These are phyloP conservation scores for Spicauda simplicius DNA, from an alignment of 2,888 invertebrate species.

Conservation along the genomic window DNA sequence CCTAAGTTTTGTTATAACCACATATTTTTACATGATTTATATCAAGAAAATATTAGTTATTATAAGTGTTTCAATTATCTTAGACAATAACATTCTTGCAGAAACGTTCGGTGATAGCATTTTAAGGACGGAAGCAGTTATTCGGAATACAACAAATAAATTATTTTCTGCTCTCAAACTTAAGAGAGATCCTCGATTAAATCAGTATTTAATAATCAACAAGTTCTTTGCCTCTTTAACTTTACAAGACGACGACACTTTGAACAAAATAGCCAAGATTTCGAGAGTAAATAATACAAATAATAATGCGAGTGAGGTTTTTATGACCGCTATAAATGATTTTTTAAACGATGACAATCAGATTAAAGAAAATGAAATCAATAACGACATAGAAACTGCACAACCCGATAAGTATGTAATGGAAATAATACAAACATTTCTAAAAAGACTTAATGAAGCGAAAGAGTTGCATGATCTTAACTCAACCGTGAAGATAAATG, in stretches of 20 bases:
- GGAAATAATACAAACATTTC: constrained; percentile 22
- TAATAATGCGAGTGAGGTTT: constrained; percentile 50
- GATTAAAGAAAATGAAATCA: constrained; percentile 40
- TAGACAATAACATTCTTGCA: constrained; percentile 38
- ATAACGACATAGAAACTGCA: constrained; percentile 1
- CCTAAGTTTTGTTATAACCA: neutral
- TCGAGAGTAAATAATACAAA: constrained; percentile 49
- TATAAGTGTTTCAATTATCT: neutral
- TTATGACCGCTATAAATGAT: constrained; percentile 58
- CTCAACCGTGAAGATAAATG: constrained; percentile 23
- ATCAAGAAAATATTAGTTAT: neutral
- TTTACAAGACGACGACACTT: constrained; percentile 53
- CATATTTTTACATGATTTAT: constrained; percentile 8
- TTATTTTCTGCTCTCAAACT: constrained; percentile 57
- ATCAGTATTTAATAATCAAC: constrained; percentile 56
- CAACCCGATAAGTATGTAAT: constrained; percentile 23
- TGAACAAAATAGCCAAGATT: constrained; percentile 54
- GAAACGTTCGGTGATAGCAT: constrained; percentile 51
- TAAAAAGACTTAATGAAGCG: constrained; percentile 21
- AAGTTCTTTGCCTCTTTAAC: constrained; percentile 59
- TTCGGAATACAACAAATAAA: constrained; percentile 55
- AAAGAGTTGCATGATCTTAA: constrained; percentile 22
- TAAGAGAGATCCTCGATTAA: constrained; percentile 47
- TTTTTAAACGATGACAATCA: constrained; percentile 54
- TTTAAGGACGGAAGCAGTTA: constrained; percentile 47